These are phyloP conservation scores for Hypomesus transpacificus DNA, from an alignment of 2,113 vertebrate genomes.

Conservation along the genomic window DNA sequence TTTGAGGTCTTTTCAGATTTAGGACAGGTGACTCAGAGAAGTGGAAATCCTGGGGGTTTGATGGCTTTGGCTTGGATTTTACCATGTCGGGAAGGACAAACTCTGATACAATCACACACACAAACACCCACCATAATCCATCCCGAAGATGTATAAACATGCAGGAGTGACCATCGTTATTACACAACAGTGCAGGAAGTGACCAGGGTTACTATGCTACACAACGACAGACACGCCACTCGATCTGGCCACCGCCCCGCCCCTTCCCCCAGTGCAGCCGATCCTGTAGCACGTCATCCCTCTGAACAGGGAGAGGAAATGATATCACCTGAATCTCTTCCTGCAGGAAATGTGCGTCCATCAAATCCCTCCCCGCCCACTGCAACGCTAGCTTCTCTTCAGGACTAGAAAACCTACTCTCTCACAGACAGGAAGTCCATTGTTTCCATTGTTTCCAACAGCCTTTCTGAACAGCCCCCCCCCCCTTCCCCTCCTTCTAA, in stretches of 20 bases:
- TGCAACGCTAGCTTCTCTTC: not conserved
- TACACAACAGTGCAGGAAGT: too few relatives aligned
- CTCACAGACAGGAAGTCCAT: conserved; percentile 45
- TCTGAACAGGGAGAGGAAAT: conserved; percentile 21
- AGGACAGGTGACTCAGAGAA: too few relatives aligned
- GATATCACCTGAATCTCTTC: conserved; percentile 43
- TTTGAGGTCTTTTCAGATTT: too few relatives aligned
- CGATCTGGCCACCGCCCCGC: too few relatives aligned
- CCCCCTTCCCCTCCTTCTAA: not conserved
- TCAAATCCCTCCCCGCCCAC: conserved; percentile 15
- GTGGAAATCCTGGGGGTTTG: too few relatives aligned
- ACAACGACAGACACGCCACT: too few relatives aligned
- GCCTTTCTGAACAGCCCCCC: conserved; percentile 8
- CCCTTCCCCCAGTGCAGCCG: not conserved
- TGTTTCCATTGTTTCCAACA: conserved; percentile 33
- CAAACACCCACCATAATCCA: too few relatives aligned
- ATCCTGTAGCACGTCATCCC: not conserved
- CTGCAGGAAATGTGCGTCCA: conserved; percentile 34
- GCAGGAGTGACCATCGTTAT: too few relatives aligned
- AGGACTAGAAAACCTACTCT: conserved; percentile 28
- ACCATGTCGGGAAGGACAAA: not conserved
- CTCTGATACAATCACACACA: too few relatives aligned
- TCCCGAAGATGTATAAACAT: too few relatives aligned
- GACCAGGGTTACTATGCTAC: too few relatives aligned
- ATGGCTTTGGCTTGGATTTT: not conserved